phyloP scores from a whole-genome alignment of 2,888 invertebrate species.

The Drosophila nigricruria region DNA sequence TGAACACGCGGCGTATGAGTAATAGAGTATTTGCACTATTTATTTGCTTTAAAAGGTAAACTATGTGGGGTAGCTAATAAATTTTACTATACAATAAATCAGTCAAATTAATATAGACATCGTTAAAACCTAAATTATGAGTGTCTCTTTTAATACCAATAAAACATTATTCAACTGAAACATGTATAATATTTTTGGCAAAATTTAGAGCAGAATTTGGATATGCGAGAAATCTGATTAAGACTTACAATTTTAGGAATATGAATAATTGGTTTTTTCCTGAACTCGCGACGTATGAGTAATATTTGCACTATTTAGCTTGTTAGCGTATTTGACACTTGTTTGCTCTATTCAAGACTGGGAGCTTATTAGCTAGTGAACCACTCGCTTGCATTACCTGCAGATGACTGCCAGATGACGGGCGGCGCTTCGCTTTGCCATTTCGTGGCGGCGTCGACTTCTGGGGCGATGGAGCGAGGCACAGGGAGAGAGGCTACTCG shows the following conservation, averaged over 20 bases:
- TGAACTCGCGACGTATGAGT: constrained; percentile 48
- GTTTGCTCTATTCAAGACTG: background rate
- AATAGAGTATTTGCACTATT: background rate
- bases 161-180: background rate
- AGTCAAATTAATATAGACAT: background rate
- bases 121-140: background rate
- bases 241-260: constrained; percentile 49
- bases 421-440: constrained; percentile 58
- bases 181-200: background rate
- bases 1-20: background rate
- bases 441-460: constrained; percentile 44
- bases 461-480: constrained; percentile 22
- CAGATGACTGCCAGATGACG: constrained; percentile 82
- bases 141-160: background rate
- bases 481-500: constrained; percentile 11
- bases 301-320: constrained; percentile 47
- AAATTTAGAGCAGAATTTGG: too few relatives aligned
- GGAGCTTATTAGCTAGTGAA: constrained; percentile 48
- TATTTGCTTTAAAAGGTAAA: background rate
- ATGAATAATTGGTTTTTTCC: constrained; percentile 31
- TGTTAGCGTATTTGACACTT: constrained; percentile 1
- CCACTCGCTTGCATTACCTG: constrained; percentile 82
- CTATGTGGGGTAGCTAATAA: background rate
- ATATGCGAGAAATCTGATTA: background rate
- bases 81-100: too few relatives aligned